These are phyloP conservation scores for Ceyx cyanopectus DNA, from an alignment of 2,113 vertebrate species.

Conservation along the genomic window DNA sequence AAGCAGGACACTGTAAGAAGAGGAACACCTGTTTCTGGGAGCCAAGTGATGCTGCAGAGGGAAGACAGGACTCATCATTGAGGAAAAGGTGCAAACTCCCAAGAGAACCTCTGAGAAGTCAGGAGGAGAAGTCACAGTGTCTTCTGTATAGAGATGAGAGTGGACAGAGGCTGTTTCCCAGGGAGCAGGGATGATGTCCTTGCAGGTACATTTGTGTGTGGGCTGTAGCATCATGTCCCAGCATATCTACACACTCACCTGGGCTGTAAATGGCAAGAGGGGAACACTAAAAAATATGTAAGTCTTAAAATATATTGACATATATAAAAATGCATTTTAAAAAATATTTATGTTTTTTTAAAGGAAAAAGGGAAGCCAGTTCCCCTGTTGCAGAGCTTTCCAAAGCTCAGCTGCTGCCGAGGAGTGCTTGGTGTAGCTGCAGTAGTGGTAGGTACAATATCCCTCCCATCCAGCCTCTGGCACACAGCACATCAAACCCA, in stretches of 20 bases:
- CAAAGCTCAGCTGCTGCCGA: not conserved
- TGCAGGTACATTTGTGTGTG: accelerated
- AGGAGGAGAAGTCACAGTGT: not conserved
- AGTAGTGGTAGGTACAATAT: constrained; percentile 7
- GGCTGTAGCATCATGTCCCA: not conserved
- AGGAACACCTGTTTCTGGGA: not conserved
- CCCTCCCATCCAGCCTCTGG: not conserved
- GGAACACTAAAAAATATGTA: not conserved
- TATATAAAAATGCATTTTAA: not conserved
- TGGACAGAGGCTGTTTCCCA: not conserved
- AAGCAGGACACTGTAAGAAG: not conserved
- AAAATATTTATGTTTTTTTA: not conserved
- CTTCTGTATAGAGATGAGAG: not conserved
- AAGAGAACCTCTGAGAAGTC: not conserved
- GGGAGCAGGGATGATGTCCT: not conserved
- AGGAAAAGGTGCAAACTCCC: not conserved
- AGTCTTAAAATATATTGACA: not conserved
- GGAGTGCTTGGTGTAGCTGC: not conserved
- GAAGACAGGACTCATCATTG: not conserved
- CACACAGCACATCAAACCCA: not conserved
- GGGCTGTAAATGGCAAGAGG: accelerated
- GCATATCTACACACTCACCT: not conserved
- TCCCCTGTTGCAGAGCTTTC: not conserved
- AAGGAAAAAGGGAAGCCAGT: not conserved
- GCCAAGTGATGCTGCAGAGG: not conserved